These are phyloP conservation scores for Malurus cyaneus DNA, from an alignment of 2,113 vertebrate genomes.

Conservation along the genomic window DNA sequence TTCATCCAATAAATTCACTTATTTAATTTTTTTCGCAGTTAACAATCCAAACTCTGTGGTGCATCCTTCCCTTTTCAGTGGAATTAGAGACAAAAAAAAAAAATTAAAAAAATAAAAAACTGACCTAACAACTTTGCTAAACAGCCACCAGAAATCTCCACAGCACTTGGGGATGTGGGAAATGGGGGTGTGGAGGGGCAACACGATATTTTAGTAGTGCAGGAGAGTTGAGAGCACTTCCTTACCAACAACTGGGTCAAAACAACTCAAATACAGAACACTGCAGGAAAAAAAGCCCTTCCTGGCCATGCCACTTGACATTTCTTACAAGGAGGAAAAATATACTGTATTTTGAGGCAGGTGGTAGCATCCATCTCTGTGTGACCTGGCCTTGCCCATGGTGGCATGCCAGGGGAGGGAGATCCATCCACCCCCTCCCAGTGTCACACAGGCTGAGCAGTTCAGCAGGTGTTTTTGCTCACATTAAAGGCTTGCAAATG, in stretches of 20 bases:
- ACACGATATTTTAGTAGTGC: not conserved
- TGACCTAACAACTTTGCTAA: not conserved
- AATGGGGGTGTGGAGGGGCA: not conserved
- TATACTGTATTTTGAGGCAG: not conserved
- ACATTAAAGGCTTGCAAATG: constrained; percentile 39
- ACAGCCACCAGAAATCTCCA: not conserved
- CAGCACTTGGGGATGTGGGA: not conserved
- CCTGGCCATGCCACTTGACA: not conserved
- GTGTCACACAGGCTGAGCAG: not conserved
- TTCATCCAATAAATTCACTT: not conserved
- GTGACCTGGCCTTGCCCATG: not conserved
- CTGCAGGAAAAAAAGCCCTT: not conserved
- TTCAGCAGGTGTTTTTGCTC: constrained; percentile 35
- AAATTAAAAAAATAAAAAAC: too few species aligned
- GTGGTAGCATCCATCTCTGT: not conserved
- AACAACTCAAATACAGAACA: not conserved
- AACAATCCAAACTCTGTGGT: not conserved
- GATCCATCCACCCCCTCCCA: not conserved
- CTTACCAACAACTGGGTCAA: not conserved
- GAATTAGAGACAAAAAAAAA: not conserved
- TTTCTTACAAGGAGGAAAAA: not conserved
- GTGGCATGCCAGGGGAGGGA: not conserved
- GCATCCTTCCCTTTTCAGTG: not conserved
- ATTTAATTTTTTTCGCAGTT: not conserved
- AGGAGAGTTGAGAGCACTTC: not conserved